phyloP scores from a whole-genome alignment of 2,888 invertebrate genomes.

The Melanargia galathea region DNA sequence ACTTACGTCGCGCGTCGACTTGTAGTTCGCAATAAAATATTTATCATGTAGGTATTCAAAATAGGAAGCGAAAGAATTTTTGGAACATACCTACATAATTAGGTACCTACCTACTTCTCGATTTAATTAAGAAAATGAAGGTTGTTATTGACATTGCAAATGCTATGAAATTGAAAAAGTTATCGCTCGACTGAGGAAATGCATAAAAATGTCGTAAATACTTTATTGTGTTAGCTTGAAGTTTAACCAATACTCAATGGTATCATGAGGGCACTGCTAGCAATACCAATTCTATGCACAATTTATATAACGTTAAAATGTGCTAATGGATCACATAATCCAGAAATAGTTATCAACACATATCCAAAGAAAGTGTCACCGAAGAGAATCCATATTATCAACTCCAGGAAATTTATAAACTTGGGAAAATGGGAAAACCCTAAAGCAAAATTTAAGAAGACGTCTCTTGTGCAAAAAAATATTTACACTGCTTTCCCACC shows the following conservation, averaged over 20 bases:
- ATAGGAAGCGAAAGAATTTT: background rate
- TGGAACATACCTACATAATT: too few relatives aligned
- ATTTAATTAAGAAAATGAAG: conserved; percentile 21
- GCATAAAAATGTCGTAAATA: conserved; percentile 47
- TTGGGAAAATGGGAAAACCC: conserved; percentile 11
- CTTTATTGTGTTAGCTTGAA: conserved; percentile 41
- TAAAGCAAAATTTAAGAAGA: conserved; percentile 33
- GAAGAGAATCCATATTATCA: conserved; percentile 50
- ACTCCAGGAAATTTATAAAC: conserved; percentile 52
- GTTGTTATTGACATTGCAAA: conserved; percentile 23
- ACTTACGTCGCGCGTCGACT: too few relatives aligned
- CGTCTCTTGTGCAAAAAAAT: conserved; percentile 19
- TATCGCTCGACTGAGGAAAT: conserved; percentile 44
- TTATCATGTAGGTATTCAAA: background rate
- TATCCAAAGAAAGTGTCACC: conserved; percentile 51
- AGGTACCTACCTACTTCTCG: too few relatives aligned
- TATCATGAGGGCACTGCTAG: conserved; percentile 38
- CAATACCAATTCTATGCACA: conserved; percentile 30
- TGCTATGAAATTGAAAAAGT: conserved; percentile 42
- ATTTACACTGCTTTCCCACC: conserved; percentile 58
- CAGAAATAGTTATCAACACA: conserved; percentile 34
- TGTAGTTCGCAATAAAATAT: conserved; percentile 14
- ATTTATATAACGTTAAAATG: conserved; percentile 35
- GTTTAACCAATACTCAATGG: conserved; percentile 39
- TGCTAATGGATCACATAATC: conserved; percentile 27